Percentiles rank a stretch among this genome's conserved stretches.
Conservation (phyloP, 2,113 vertebrate species). For the Mesoclemmys tuberculata region DNA sequence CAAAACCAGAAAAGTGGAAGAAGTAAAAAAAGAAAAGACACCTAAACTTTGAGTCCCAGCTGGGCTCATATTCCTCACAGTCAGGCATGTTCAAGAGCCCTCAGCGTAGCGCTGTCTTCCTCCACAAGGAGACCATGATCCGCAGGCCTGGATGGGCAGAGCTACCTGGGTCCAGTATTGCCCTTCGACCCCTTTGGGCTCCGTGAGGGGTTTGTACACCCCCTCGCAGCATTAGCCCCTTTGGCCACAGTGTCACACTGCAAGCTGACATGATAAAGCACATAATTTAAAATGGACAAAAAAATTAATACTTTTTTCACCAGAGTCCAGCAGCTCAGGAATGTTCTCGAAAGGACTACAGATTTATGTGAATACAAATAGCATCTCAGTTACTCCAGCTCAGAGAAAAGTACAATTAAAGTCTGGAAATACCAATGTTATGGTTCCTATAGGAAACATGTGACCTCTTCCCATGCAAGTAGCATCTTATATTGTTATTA, state of each 20-base stretch:
- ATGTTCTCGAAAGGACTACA: not conserved
- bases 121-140: not conserved
- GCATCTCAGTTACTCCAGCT: not conserved
- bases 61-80: not conserved
- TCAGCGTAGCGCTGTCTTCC: not conserved
- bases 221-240: too few species aligned
- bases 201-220: not conserved
- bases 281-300: too few species aligned
- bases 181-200: not conserved
- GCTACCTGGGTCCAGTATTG: not conserved
- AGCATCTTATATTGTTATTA: not conserved
- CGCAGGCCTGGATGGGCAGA: not conserved
- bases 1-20: not conserved
- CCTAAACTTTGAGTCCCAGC: not conserved
- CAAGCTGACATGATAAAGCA: not conserved
- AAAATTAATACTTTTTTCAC: too few species aligned
- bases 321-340: not conserved
- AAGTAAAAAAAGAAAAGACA: too few species aligned
- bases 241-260: not conserved
- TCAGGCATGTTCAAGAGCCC: not conserved
- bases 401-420: not conserved
- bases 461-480: not conserved
- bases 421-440: not conserved
- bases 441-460: not conserved
- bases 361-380: not conserved